Evolutionary conservation across 2,113 vertebrate species (phyloP), one percentile per base, ranked within the genome.

Genomic region (Rhineura floridana): DNA sequence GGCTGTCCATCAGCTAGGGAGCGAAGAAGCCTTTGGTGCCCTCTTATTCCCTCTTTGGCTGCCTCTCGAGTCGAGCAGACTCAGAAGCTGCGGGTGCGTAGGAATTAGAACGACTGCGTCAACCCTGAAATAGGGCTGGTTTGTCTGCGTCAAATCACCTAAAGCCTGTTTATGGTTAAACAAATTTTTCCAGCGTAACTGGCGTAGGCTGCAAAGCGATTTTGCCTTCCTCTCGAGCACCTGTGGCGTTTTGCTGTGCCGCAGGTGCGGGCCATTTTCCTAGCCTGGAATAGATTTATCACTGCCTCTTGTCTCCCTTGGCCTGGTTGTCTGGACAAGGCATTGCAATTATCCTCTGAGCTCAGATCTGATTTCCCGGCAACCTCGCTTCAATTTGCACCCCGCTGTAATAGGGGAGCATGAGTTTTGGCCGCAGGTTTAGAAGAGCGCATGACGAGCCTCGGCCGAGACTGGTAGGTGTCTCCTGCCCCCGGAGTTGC

Each of bases 231-330:
- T 7, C 36, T 84, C 1, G 0, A 86, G 44, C 52, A 83, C 73
- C 59, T 55, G 81, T 36, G 50, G 13, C 12, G 4, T 50, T 63
- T 39, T 39, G 72, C 72, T 69, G n/a, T 69, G 33, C 19, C 15
- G 36, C 84, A 46, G 80, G 59, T 70, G 1, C 28, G 62, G 89
- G 44, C 2, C 0, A 0, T 63, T 81, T 28, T 55, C 19, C 33
- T 69, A 0, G 67, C 42, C 33, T 55, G 76, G 15, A 3, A 52
- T 82, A 86, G 44, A 82, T 82, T 91, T 84, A 75, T 88, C 90
- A 3, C 78, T 85, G 89, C 42, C 11, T 80, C 81, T 82, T 76
- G 77, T 89, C 90, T 87, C 75, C 0, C 6, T 65, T 15, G 84
- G 67, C 59, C 8, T 6, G 44, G 0, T 50, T 19, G 46, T 72